Evolutionary conservation across 2,888 invertebrate genomes (phyloP).

Genomic region (Crioceris asparagi): DNA sequence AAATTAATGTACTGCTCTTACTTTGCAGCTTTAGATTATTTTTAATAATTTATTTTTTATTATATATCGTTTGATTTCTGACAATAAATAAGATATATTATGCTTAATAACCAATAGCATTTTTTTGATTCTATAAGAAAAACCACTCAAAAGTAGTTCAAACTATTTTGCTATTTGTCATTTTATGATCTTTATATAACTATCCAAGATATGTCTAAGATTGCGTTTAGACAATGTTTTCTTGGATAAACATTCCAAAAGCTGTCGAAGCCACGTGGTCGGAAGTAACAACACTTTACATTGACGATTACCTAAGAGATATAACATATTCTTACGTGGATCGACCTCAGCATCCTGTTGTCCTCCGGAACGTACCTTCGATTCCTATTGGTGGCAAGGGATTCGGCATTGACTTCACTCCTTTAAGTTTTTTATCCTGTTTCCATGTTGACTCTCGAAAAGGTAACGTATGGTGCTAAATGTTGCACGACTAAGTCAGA

Average conservation of each 20-base stretch:
- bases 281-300: constrained; percentile 43
- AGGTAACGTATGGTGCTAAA: too few relatives aligned
- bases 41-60: too few relatives aligned
- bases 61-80: too few relatives aligned
- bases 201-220: constrained; percentile 10
- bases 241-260: constrained; percentile 35
- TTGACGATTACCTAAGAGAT: constrained; percentile 44
- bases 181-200: not conserved
- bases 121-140: too few relatives aligned
- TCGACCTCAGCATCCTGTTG: constrained; percentile 48
- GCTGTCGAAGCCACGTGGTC: constrained; percentile 43
- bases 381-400: constrained; percentile 35
- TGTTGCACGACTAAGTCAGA: too few relatives aligned
- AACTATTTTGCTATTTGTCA: too few relatives aligned
- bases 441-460: constrained; percentile 54
- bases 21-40: too few relatives aligned
- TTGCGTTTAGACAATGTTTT: constrained; percentile 29
- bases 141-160: too few relatives aligned
- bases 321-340: constrained; percentile 58
- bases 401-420: constrained; percentile 46
- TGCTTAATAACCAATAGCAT: too few relatives aligned
- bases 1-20: too few relatives aligned
- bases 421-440: constrained; percentile 49
- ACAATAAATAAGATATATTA: too few relatives aligned
- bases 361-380: constrained; percentile 45